Conservation (phyloP, 2,797 vertebrate species). For the Labroides dimidiatus region DNA sequence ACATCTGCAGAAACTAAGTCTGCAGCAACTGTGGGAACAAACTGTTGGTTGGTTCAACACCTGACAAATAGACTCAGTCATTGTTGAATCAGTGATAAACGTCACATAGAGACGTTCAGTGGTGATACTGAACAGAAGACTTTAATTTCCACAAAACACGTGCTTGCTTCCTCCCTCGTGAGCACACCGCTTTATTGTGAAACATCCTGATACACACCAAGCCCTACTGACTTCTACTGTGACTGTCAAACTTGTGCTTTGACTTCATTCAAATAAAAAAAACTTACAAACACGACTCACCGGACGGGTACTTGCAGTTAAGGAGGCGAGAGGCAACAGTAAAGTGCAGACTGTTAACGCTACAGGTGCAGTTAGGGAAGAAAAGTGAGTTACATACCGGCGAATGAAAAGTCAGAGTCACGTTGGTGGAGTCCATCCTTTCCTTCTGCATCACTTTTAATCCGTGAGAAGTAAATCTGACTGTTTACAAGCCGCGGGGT, state of each 20-base stretch:
- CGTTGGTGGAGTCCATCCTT: not conserved
- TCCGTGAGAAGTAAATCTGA: not conserved
- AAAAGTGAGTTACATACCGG: constrained; percentile 43
- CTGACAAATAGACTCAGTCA: too few species aligned
- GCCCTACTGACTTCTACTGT: rapidly evolving
- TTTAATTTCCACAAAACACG: constrained; percentile 21
- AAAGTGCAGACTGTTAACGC: not conserved
- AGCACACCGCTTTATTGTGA: not conserved
- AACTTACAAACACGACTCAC: not conserved
- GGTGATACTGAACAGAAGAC: too few species aligned
- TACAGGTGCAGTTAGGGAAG: not conserved
- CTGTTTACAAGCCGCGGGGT: constrained; percentile 11
- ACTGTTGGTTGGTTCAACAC: too few species aligned
- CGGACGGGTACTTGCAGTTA: too few species aligned
- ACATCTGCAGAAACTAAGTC: too few species aligned
- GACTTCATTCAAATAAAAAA: not conserved
- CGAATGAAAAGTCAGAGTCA: not conserved
- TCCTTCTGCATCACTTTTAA: rapidly evolving
- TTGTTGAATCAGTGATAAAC: too few species aligned
- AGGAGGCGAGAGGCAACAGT: not conserved
- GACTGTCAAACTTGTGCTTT: not conserved
- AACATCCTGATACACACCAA: constrained; percentile 34
- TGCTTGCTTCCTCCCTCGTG: constrained; percentile 35
- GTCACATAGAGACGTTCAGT: too few species aligned
- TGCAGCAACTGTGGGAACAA: too few species aligned